These are phyloP conservation scores for Rhynchotus rufescens DNA, from an alignment of 2,797 vertebrate genomes.

Conservation along the genomic window DNA sequence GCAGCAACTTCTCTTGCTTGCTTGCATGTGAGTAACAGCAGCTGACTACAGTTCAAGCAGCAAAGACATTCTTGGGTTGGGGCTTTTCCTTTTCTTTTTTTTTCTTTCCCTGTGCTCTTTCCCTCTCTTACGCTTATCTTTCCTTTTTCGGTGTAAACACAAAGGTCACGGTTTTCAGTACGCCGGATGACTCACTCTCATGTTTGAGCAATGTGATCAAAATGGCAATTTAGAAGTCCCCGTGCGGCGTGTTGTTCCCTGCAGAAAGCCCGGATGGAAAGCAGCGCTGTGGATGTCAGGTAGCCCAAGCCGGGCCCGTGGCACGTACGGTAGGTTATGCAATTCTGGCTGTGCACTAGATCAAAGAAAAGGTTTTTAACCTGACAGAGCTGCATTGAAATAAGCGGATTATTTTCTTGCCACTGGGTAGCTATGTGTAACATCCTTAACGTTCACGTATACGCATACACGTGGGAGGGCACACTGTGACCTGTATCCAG, in stretches of 20 bases:
- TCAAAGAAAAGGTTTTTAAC: not conserved
- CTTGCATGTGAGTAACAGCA: not conserved
- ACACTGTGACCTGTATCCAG: no score
- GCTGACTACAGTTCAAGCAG: not conserved
- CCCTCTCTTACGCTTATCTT: not conserved
- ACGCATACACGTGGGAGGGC: accelerated
- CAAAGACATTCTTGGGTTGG: not conserved
- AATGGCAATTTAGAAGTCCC: slow-evolving; percentile 11
- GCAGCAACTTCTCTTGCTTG: not conserved
- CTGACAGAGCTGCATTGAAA: not conserved
- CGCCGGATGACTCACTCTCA: slow-evolving; percentile 33
- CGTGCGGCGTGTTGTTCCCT: not conserved
- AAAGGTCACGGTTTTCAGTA: slow-evolving; percentile 41
- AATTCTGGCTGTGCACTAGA: accelerated
- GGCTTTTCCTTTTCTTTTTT: not conserved
- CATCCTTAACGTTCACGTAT: accelerated
- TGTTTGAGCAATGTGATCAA: slow-evolving; percentile 39
- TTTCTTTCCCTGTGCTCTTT: not conserved
- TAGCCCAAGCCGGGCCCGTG: accelerated
- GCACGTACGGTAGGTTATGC: accelerated
- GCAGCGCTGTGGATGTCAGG: not conserved
- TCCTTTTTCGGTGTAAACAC: slow-evolving; percentile 34
- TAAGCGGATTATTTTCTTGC: not conserved
- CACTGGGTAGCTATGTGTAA: accelerated
- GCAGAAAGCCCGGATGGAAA: accelerated